phyloP scores from a whole-genome alignment of 2,113 vertebrate genomes.

The Cryptoleucopteryx plumbea region DNA sequence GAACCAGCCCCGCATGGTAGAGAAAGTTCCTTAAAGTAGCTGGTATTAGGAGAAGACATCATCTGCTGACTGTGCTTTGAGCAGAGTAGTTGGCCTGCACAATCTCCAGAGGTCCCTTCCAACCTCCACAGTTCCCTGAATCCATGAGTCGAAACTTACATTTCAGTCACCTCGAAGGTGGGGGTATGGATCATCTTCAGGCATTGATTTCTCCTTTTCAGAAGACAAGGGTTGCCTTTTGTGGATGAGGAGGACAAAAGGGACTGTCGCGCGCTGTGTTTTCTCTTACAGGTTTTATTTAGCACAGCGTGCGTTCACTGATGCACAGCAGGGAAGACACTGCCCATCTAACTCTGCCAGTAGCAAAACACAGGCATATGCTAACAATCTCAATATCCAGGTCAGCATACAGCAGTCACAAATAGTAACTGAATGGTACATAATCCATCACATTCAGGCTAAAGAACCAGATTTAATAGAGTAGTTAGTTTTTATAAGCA shows the following conservation, averaged over 20 bases:
- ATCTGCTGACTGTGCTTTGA: neutral
- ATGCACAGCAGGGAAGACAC: neutral
- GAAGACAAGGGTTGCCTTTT: neutral
- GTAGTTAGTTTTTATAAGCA: slow-evolving; percentile 10
- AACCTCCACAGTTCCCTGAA: neutral
- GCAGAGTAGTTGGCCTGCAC: neutral
- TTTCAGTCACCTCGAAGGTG: neutral
- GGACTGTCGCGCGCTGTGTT: neutral
- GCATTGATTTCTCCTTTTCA: neutral
- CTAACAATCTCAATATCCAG: neutral
- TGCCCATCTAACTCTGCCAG: neutral
- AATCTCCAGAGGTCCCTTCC: neutral
- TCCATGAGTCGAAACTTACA: neutral
- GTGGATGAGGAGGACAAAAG: neutral
- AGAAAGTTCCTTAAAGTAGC: neutral
- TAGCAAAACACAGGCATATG: neutral
- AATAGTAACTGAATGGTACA: neutral
- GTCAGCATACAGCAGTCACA: neutral
- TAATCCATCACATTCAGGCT: neutral
- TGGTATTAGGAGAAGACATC: neutral
- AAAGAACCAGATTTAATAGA: neutral
- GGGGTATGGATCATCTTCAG: neutral
- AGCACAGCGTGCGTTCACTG: neutral
- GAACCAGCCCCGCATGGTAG: neutral
- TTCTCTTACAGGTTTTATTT: neutral